phyloP scores from a whole-genome alignment of 2,797 vertebrate genomes.

The Syndactyla subalaris region DNA sequence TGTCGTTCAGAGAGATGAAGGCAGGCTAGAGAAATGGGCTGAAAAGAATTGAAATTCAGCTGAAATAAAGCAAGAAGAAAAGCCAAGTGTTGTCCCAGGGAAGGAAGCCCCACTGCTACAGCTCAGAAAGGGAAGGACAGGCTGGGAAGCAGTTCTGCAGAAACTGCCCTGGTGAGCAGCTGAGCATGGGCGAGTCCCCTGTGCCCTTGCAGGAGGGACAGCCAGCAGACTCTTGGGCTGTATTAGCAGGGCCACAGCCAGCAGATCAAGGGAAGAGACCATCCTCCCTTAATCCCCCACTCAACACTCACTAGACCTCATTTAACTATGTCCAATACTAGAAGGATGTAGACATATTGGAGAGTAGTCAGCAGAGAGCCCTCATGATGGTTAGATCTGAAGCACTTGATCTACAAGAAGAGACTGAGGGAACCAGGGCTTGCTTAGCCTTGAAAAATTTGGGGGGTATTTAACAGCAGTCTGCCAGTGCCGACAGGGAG shows the following conservation, averaged over 20 bases:
- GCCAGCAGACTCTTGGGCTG: not conserved
- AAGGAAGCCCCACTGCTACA: not conserved
- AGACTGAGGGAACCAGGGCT: not conserved
- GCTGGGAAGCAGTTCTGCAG: not conserved
- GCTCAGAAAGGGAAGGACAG: not conserved
- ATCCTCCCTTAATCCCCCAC: not conserved
- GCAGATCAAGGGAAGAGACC: not conserved
- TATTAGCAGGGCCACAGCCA: not conserved
- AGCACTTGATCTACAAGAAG: not conserved
- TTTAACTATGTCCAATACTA: not conserved
- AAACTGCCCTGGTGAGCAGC: not conserved
- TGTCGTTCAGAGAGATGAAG: not conserved
- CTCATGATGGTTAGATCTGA: accelerated
- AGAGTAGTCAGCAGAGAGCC: not conserved
- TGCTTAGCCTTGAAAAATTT: not conserved
- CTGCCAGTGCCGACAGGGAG: not conserved
- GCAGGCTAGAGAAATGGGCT: not conserved
- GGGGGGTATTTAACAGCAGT: not conserved
- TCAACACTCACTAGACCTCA: not conserved
- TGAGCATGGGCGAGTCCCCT: not conserved
- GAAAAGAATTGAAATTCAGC: not conserved
- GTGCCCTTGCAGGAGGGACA: not conserved
- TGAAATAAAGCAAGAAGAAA: not conserved
- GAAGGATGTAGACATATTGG: not conserved
- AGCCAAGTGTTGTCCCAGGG: not conserved